A percentile compares a stretch with the other conserved stretches of the same genome.
Evolutionary conservation across 2,888 invertebrate genomes (phyloP).

Genomic region (Hoplodrina ambigua): DNA sequence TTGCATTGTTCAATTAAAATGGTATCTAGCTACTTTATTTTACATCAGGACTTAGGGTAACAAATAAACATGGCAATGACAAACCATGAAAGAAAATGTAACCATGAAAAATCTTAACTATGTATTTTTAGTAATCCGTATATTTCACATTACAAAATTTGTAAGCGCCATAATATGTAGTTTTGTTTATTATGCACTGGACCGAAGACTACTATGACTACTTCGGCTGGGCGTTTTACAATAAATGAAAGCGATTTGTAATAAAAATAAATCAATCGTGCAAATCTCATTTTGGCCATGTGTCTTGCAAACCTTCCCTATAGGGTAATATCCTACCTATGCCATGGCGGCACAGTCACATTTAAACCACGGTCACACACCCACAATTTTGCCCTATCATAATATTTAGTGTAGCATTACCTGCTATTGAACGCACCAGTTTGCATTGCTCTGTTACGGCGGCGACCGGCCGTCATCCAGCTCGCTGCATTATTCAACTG

Average conservation of each 20-base stretch:
- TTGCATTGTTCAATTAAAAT: slow-evolving; percentile 7
- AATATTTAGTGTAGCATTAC: slow-evolving; percentile 58
- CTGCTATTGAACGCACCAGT: slow-evolving; percentile 42
- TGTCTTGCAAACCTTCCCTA: background rate
- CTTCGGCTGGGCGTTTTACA: no score
- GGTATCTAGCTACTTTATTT: background rate
- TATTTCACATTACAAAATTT: no score
- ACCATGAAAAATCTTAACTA: no score
- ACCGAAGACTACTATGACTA: no score
- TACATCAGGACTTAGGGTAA: background rate
- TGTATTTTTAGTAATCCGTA: no score
- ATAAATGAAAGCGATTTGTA: no score
- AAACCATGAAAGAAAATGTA: background rate
- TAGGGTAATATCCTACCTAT: background rate
- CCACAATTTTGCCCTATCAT: slow-evolving; percentile 33
- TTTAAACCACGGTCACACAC: slow-evolving; percentile 15
- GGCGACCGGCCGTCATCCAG: slow-evolving; percentile 29
- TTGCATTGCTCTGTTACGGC: slow-evolving; percentile 21
- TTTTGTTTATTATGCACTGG: no score
- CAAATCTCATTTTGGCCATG: background rate
- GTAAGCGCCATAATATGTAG: no score
- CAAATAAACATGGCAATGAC: background rate
- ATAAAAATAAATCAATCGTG: background rate
- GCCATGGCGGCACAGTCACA: background rate
- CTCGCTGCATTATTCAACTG: slow-evolving; percentile 59